Conservation (phyloP, 2,888 invertebrate genomes). For the Hanleya hanleyi region DNA sequence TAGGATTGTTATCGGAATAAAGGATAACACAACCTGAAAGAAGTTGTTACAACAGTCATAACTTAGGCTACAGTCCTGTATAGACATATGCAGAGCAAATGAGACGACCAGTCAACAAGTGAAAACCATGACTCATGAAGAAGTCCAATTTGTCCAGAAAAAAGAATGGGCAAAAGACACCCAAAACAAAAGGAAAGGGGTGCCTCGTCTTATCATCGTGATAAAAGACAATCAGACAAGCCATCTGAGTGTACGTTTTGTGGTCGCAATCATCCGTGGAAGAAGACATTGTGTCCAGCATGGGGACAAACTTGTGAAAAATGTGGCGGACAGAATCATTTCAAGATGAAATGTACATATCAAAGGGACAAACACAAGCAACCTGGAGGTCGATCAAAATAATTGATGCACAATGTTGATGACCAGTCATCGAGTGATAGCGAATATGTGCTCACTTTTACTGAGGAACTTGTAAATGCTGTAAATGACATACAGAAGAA, state of each 20-base stretch:
- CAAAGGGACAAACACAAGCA: not conserved
- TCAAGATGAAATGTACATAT: not conserved
- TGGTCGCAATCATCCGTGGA: not conserved
- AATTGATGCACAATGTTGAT: not conserved
- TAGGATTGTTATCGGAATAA: conserved; percentile 36
- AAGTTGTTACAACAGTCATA: conserved; percentile 10
- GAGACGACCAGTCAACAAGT: not conserved
- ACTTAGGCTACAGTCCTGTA: not conserved
- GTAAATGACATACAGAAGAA: not conserved
- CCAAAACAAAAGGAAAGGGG: not conserved
- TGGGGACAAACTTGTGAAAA: not conserved
- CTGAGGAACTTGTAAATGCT: not conserved
- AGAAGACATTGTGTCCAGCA: conserved; percentile 1
- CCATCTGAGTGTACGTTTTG: conserved; percentile 1
- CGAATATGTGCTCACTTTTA: not conserved
- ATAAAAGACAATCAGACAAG: not conserved
- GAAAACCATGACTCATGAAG: conserved; percentile 1
- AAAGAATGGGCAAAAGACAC: not conserved
- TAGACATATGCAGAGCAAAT: conserved; percentile 2
- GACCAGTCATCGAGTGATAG: not conserved
- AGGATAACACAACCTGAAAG: conserved; percentile 20
- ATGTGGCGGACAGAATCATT: not conserved
- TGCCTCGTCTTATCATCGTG: not conserved
- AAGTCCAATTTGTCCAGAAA: not conserved
- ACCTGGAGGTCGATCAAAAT: not conserved